Evolutionary conservation across 2,888 invertebrate species (phyloP), one percentile per base, ranked within the genome.

Genomic region (Andrena camellia): DNA sequence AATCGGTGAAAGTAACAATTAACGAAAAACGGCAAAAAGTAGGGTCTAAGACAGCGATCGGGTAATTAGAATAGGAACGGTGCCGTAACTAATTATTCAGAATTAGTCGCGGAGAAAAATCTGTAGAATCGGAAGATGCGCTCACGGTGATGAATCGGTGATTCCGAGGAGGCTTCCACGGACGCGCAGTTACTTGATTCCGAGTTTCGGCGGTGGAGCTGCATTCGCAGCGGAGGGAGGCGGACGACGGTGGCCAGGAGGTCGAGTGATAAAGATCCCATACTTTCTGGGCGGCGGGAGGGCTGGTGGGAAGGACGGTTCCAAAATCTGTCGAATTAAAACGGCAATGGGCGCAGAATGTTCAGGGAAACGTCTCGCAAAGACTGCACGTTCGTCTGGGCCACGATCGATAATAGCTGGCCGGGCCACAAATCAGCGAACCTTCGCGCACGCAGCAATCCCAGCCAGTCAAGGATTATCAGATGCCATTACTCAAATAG

Each of bases 251-350:
- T 88, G 88, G 26, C 90, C 89, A 77, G 89, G 86, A 79, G 93
- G 93, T 84, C 93, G 90, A 85, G 89, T 81, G 83, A 92, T 92
- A 88, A 91, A 93, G 90, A 92, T 92, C 48, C 93, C 93, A 79
- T 93, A 93, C 72, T 93, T 93, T 50, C 92, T 88, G 48, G 92
- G 93, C 35, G 90, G 90, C 50, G 92, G 92, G 35, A 77, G 57
- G 5, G 90, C 75, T 71, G 93, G 91, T 57, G 93, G 92, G 78
- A 93, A 93, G 54, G 93, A 93, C 76, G 93, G 93, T 68, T 93
- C 93, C 81, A 93, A 89, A 70, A 93, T 88, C 93, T 93, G 76
- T 20, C 57, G 67, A 2, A 42, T 20, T 3, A n/a, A n/a, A 26
- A n/a, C 17, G 6, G 2, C 1, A 10, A 54, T 23, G 23, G 13